Base-by-base conservation (phyloP, 2,797 vertebrate species). In the Hypotaenidia philippensis region DNA sequence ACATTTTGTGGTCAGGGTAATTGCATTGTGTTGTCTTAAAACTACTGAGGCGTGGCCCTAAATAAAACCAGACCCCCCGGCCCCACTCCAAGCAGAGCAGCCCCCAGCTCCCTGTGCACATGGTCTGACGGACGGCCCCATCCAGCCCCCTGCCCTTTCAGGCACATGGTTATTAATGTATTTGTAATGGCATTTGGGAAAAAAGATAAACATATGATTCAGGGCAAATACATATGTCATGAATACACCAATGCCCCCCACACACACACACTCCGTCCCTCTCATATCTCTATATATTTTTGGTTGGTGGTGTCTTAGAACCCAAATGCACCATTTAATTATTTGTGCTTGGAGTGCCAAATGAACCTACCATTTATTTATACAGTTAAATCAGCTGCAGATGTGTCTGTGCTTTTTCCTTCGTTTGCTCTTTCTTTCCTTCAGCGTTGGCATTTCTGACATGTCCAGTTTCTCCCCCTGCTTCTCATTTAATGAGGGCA, bases 281-380 rank as follows among this genome's bases (percentile, higher is more conserved):
- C 38, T 64, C 49, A 36, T 53, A 82, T 64, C 60, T 72, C 7
- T 56, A 31, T 50, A 9, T 83, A 40, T n/a, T 88, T 94, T 47
- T 44, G 50, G 82, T 93, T 83, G 57, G 27, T 82, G 69, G 80
- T 87, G 80, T 87, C 70, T 57, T 44, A 87, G 47, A 75, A 89
- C 68, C 11, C 85, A 90, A 94, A 86, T 21, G 83, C 84, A 87
- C 45, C 70, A 74, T 96, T 94, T 95, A 93, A 92, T 90, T 96
- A 88, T 93, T 96, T 96, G 89, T 79, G 75, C 86, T 95, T 75
- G 87, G 80, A 96, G 63, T 91, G 94, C 60, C 77, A 89, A 89
- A 92, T 65, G 82, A 96, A 77, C 79, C 63, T 83, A 86, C 78
- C 71, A 83, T 69, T 94, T 96, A 96, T 95, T 96, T 95, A 70